Percentiles rank a stretch among this genome's conserved stretches.
These are phyloP conservation scores for Peromyscus californicus DNA, from an alignment of 2,113 vertebrate genomes.

Conservation along the genomic window DNA sequence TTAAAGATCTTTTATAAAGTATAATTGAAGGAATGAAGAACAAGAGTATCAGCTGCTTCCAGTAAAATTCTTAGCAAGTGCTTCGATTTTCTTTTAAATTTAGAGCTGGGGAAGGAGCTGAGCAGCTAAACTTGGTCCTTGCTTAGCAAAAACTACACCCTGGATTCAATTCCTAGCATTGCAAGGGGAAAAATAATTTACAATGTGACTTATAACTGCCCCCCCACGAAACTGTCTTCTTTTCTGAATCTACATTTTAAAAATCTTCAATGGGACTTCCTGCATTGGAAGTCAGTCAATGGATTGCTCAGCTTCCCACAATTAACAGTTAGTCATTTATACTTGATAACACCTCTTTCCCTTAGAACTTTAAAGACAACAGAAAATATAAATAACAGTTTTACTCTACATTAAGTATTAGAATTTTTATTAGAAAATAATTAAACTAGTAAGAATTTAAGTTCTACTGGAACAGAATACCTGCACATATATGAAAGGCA, in stretches of 20 bases:
- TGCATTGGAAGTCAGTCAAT: conserved; percentile 74
- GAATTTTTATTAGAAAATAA: neutral
- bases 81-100: neutral
- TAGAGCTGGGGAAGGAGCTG: neutral
- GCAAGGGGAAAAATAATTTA: neutral
- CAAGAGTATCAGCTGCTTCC: neutral
- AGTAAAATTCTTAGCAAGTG: neutral
- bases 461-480: neutral
- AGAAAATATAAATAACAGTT: neutral
- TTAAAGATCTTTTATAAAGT: neutral
- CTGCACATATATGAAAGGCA: neutral
- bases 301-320: conserved; percentile 75
- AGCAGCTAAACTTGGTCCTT: neutral
- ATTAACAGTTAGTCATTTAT: conserved; percentile 41
- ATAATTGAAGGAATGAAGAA: neutral
- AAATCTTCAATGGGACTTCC: conserved; percentile 61
- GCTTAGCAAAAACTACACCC: neutral
- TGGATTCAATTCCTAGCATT: neutral
- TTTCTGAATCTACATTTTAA: conserved; percentile 59
- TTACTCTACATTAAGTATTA: neutral
- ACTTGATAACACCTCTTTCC: conserved; percentile 41
- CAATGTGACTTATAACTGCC: conserved; percentile 49
- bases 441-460: neutral
- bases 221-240: conserved; percentile 19
- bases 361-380: neutral